Evolutionary conservation across 1,140 invertebrate genomes (phyloP), one percentile per base, ranked within the genome.

Genomic region (Tribolium castaneum): DNA sequence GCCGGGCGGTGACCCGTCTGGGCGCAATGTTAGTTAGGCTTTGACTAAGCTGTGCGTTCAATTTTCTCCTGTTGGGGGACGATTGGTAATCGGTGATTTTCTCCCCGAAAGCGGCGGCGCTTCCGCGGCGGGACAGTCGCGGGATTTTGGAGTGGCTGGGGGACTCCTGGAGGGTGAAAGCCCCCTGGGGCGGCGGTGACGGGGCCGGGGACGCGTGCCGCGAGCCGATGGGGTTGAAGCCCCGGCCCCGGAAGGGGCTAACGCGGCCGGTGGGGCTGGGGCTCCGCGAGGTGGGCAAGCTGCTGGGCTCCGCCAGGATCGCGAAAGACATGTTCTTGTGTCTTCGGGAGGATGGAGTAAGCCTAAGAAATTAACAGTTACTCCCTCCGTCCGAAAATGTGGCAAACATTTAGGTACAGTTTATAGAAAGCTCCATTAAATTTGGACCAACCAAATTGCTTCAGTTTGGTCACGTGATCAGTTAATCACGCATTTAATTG

Each of bases 171-270:
- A 66, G 10, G 66, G 72, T 6, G 59, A 25, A 13, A 72, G 22
- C 19, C 76, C 66, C 80, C 51, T 78, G 35, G 30, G 84, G 84
- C 4, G 84, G 81, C 4, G 86, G 86, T 13, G 85, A 85, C 13
- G 80, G 79, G 35, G 72, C 72, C 13, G 85, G 85, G 6, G 84
- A 86, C 5, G 81, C 85, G 78, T 85, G 83, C 6, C 85, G 78
- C 0, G 86, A 86, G 4, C 86, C 85, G 2, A 76, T 52, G 1
- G 86, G 83, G 78, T 90, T 90, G 84, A 91, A 91, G 4, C 90
- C 90, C 10, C 88, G 85, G 62, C 90, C 90, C 19, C 88, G 85
- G 70, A 91, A 91, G 0, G 90, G 90, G 52, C 89, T 90, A 5
- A 89, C 85, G 19, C 90, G 85, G 1, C 90, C 90, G 51, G 87